Conservation (phyloP, 2,888 invertebrate genomes). For the Napeogenes sylphis region DNA sequence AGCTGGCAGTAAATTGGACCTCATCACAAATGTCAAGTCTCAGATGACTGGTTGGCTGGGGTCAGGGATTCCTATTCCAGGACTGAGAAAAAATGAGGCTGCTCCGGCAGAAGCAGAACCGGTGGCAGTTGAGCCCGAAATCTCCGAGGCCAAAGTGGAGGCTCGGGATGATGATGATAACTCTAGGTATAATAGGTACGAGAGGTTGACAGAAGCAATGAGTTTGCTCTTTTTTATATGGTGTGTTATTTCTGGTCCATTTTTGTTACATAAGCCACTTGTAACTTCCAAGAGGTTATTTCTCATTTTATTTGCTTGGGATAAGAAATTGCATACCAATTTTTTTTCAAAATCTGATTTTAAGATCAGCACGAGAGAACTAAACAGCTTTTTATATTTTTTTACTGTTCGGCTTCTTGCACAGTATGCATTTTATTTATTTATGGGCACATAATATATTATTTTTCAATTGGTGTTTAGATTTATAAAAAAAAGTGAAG, state of each 20-base stretch:
- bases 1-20: slow-evolving; percentile 84
- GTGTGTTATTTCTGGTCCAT: slow-evolving; percentile 38
- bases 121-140: slow-evolving; percentile 63
- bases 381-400: slow-evolving; percentile 21
- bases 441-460: slow-evolving; percentile 17
- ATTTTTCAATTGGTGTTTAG: slow-evolving; percentile 1
- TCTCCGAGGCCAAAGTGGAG: slow-evolving; percentile 58
- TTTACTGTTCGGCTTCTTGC: slow-evolving; percentile 25
- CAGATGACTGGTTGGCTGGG: slow-evolving; percentile 92
- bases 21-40: slow-evolving; percentile 91
- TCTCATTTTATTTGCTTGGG: slow-evolving; percentile 1
- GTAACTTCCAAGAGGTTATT: slow-evolving; percentile 23
- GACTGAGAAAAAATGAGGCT: slow-evolving; percentile 82
- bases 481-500: neutral
- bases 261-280: slow-evolving; percentile 18
- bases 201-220: slow-evolving; percentile 77
- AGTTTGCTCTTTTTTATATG: slow-evolving; percentile 52
- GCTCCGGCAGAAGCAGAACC: slow-evolving; percentile 66
- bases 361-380: slow-evolving; percentile 15
- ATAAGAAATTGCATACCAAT: slow-evolving; percentile 34
- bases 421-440: slow-evolving; percentile 20
- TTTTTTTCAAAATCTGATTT: slow-evolving; percentile 13
- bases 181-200: slow-evolving; percentile 89
- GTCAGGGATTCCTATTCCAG: slow-evolving; percentile 85
- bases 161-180: slow-evolving; percentile 90